phyloP scores from a whole-genome alignment of 53 echinoderm and acorn worm species.

The Patiria pectinifera region DNA sequence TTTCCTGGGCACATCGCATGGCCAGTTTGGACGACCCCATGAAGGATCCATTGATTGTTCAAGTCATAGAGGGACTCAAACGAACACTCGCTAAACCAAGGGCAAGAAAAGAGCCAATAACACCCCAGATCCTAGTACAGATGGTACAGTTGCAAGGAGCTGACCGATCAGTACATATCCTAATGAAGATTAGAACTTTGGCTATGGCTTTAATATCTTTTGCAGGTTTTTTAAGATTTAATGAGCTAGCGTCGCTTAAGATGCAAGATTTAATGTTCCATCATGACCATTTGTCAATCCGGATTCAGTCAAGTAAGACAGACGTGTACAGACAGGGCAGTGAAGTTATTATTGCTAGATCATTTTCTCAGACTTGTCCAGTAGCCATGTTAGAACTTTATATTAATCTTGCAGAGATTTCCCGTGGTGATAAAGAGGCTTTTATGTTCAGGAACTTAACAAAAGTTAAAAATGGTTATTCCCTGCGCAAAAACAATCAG shows the following conservation, averaged over 20 bases:
- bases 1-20: conserved; percentile 44
- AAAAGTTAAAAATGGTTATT: conserved; percentile 23
- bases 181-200: conserved; percentile 47
- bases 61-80: conserved; percentile 5
- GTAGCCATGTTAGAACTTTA: too few species aligned
- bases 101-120: too few species aligned
- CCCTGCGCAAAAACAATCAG: conserved; percentile 13
- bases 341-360: too few species aligned
- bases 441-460: conserved; percentile 31
- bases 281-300: too few species aligned
- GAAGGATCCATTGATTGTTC: background rate
- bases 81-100: too few species aligned
- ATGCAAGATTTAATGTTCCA: conserved; percentile 19
- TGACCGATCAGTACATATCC: conserved; percentile 10
- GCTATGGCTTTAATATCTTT: conserved; percentile 43
- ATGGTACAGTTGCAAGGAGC: too few species aligned
- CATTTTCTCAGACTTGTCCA: too few species aligned
- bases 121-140: too few species aligned
- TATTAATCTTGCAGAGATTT: too few species aligned
- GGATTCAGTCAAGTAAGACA: too few species aligned
- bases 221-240: conserved; percentile 47
- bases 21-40: conserved; percentile 33
- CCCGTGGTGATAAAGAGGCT: background rate
- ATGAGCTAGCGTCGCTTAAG: conserved; percentile 37
- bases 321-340: too few species aligned